Evolutionary conservation across 1,140 invertebrate species (phyloP).

Genomic region (Leptonema lineaticorne): DNA sequence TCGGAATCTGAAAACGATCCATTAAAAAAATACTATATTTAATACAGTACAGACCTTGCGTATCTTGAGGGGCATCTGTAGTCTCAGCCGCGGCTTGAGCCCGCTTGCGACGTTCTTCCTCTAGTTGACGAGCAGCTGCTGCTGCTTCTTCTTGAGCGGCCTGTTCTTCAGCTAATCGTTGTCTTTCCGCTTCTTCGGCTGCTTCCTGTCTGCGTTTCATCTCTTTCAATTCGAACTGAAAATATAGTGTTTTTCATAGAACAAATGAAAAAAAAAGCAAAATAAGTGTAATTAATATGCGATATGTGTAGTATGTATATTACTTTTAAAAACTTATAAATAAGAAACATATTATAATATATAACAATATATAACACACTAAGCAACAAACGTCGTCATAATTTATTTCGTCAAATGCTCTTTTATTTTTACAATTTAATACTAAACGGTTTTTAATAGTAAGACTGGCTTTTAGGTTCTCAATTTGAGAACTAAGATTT

Average conservation of each 20-base stretch:
- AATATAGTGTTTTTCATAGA: slow-evolving; percentile 29
- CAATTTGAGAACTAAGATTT: no score
- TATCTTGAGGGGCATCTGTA: slow-evolving; percentile 38
- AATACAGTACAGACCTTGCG: slow-evolving; percentile 31
- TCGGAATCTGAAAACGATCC: no score
- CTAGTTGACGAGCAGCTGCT: slow-evolving; percentile 38
- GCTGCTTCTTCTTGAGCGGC: slow-evolving; percentile 57
- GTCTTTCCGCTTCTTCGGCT: slow-evolving; percentile 73
- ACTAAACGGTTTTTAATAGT: no score
- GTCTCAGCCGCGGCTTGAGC: slow-evolving; percentile 43
- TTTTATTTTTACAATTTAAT: no score
- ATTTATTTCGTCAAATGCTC: no score
- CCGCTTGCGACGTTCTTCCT: slow-evolving; percentile 33
- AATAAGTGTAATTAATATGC: neutral
- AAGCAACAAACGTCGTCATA: no score
- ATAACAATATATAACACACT: no score
- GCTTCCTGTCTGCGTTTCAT: slow-evolving; percentile 86
- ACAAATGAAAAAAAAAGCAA: neutral
- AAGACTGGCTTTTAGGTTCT: no score
- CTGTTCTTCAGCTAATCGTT: slow-evolving; percentile 59
- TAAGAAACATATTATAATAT: neutral
- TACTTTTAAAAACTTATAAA: neutral
- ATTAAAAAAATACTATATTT: neutral
- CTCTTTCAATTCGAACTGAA: slow-evolving; percentile 96
- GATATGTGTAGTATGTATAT: neutral